Conservation (phyloP, 1,140 invertebrate genomes). For the Campoletis sonorensis region DNA sequence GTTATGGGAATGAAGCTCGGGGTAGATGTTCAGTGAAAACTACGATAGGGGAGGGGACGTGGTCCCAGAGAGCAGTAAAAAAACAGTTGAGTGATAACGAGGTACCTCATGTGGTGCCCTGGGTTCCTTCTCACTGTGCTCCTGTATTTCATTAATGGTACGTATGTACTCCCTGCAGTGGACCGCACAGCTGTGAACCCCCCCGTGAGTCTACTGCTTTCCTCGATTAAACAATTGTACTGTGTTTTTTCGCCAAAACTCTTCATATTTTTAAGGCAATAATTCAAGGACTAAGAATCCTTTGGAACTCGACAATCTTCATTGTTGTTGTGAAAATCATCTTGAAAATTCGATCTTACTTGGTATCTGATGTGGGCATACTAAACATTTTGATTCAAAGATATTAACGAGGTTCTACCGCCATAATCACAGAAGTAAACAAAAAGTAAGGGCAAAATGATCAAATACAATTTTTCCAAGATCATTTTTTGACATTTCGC, state of each 20-base stretch:
- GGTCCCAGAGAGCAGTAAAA: constrained; percentile 42
- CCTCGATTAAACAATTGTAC: neutral
- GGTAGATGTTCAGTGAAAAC: constrained; percentile 59
- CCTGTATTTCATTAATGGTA: neutral
- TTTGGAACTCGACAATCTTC: no score
- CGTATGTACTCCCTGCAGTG: constrained; percentile 58
- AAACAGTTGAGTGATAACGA: constrained; percentile 71
- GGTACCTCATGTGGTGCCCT: constrained; percentile 63
- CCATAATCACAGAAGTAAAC: no score
- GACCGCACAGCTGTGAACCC: constrained; percentile 67
- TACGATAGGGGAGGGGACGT: constrained; percentile 13
- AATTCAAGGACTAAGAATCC: no score
- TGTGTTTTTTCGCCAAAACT: neutral
- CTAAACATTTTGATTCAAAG: no score
- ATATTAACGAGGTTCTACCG: no score
- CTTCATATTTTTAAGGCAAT: no score
- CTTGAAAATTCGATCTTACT: no score
- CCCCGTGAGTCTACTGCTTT: constrained; percentile 43
- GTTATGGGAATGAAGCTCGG: constrained; percentile 43
- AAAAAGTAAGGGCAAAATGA: no score
- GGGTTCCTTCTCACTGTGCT: constrained; percentile 38
- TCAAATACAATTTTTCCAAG: no score
- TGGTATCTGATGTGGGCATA: no score
- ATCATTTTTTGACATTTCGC: no score
- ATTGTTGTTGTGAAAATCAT: no score